Evolutionary conservation across 2,113 vertebrate genomes (phyloP).

Genomic region (Lepidothrix coronata): DNA sequence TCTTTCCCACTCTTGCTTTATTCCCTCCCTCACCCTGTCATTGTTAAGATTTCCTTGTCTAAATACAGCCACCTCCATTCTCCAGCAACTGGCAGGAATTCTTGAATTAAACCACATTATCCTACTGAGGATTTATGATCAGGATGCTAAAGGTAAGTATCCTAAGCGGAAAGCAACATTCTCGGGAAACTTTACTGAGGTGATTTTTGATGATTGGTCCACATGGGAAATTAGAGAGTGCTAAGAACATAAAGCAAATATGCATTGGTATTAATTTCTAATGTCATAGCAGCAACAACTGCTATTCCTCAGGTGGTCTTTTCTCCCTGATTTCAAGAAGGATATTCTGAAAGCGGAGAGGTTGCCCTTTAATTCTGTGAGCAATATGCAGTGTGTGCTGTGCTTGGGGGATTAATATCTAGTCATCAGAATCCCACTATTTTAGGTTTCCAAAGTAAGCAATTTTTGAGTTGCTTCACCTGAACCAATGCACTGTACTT

Average conservation of each 20-base stretch:
- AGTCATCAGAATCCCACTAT: neutral
- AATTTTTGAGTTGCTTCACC: neutral
- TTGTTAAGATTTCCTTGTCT: neutral
- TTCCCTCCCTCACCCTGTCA: neutral
- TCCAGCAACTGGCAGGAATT: neutral
- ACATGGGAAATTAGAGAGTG: neutral
- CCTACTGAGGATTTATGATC: neutral
- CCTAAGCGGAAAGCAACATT: neutral
- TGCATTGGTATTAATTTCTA: neutral
- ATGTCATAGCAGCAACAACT: neutral
- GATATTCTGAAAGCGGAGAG: neutral
- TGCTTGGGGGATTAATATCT: neutral
- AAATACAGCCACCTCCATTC: neutral
- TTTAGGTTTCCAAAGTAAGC: neutral
- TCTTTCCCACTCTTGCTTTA: neutral
- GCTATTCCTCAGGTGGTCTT: neutral
- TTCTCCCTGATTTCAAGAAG: neutral
- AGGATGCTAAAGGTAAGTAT: neutral
- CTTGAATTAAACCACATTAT: neutral
- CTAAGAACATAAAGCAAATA: neutral
- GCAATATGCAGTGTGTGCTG: neutral
- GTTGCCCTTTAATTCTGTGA: neutral
- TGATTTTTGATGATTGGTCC: neutral
- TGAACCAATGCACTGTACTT: neutral
- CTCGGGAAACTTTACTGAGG: neutral